These are phyloP conservation scores for Ramphastos sulfuratus DNA, from an alignment of 2,113 vertebrate genomes.

Conservation along the genomic window DNA sequence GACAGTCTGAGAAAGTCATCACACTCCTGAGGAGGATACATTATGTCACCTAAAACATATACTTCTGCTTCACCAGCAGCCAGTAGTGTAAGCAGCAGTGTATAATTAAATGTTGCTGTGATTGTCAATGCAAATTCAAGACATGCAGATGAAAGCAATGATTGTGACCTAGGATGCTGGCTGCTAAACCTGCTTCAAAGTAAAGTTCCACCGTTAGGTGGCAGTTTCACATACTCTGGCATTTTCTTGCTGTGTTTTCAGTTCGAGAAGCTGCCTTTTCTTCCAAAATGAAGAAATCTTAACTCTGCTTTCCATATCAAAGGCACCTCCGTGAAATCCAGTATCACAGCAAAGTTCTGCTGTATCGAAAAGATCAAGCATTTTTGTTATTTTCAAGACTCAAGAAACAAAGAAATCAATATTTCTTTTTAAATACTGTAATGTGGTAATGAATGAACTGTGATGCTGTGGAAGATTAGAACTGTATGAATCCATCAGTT, in stretches of 20 bases:
- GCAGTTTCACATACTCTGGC: neutral
- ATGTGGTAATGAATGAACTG: neutral
- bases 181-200: neutral
- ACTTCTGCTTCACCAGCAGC: neutral
- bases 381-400: neutral
- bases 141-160: neutral
- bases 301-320: neutral
- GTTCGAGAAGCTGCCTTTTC: neutral
- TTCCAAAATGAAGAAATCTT: neutral
- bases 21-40: constrained; percentile 2
- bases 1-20: constrained; percentile 7
- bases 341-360: neutral
- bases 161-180: neutral
- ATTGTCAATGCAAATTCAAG: neutral
- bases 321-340: neutral
- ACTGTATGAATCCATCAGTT: neutral
- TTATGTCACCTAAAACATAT: constrained; percentile 36
- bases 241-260: neutral
- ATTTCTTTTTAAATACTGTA: neutral
- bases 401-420: neutral
- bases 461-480: neutral
- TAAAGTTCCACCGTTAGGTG: neutral
- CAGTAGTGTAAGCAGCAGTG: neutral
- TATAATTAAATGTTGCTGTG: constrained; percentile 5
- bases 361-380: neutral